Evolutionary conservation across 2,888 invertebrate species (phyloP).

Genomic region (Ariolimax columbianus): DNA sequence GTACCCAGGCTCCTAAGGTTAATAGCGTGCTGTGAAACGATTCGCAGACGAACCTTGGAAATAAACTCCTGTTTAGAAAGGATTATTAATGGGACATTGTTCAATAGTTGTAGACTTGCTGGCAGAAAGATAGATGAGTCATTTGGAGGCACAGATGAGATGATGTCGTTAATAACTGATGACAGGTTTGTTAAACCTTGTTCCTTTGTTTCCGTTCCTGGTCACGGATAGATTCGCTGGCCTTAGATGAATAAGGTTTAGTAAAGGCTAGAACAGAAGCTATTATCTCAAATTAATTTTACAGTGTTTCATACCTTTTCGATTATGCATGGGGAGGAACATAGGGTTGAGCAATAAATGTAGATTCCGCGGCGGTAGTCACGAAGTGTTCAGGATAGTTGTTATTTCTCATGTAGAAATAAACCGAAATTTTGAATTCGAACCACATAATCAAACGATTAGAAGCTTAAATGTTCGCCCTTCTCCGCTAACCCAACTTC

Average conservation of each 20-base stretch:
- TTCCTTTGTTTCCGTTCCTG: neutral
- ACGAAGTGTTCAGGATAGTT: no score
- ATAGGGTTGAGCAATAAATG: no score
- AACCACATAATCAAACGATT: no score
- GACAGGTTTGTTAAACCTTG: neutral
- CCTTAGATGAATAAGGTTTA: neutral
- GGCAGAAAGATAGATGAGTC: slow-evolving; percentile 17
- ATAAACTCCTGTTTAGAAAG: slow-evolving; percentile 16
- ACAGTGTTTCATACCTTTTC: no score
- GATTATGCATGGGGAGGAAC: no score
- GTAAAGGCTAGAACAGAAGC: neutral
- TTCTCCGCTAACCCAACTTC: no score
- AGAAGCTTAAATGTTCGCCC: no score
- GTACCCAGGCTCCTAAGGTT: neutral
- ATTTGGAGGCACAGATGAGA: neutral
- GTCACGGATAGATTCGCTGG: no score
- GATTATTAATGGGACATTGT: slow-evolving; percentile 17
- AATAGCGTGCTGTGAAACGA: neutral
- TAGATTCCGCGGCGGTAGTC: no score
- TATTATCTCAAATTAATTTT: no score
- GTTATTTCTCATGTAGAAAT: no score
- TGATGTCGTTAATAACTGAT: neutral
- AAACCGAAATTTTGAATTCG: no score
- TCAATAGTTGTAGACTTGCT: slow-evolving; percentile 1
- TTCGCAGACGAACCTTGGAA: neutral